A percentile compares a stretch with the other conserved stretches of the same genome.
Conservation (phyloP, 2,888 invertebrate species). For the Drepanosiphum platanoidis region DNA sequence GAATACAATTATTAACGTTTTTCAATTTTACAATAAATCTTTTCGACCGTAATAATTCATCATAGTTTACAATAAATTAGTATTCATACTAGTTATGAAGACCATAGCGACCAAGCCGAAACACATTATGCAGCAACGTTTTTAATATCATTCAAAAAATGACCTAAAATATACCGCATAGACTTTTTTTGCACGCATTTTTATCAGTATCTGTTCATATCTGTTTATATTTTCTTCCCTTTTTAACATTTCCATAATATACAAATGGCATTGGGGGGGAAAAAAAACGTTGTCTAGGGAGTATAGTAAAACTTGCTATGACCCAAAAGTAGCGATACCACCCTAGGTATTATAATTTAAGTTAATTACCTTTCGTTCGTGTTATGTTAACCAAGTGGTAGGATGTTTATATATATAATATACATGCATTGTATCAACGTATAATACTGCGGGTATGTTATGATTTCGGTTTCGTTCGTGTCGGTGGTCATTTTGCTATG, state of each 20-base stretch:
- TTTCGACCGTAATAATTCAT: neutral
- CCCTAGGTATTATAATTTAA: conserved; percentile 45
- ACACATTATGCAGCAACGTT: neutral
- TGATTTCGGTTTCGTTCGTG: conserved; percentile 58
- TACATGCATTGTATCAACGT: conserved; percentile 23
- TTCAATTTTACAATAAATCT: neutral
- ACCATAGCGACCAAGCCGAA: neutral
- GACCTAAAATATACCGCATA: neutral
- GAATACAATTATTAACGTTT: neutral
- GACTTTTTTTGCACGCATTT: neutral
- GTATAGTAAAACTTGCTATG: conserved; percentile 27
- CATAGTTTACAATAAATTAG: neutral
- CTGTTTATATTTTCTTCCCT: conserved; percentile 8
- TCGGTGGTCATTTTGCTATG: conserved; percentile 42
- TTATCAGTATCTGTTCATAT: conserved; percentile 13
- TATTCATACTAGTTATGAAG: neutral
- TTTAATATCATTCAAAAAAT: conserved; percentile 31
- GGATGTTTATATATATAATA: neutral
- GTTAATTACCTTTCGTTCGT: conserved; percentile 58
- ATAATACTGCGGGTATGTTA: conserved; percentile 18
- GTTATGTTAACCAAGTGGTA: conserved; percentile 17
- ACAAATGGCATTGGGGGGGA: neutral
- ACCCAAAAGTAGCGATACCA: conserved; percentile 30
- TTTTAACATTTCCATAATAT: conserved; percentile 23
- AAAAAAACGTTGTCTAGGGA: conserved; percentile 7